Evolutionary conservation across 2,888 invertebrate genomes (phyloP).

Genomic region (Lasioglossum zephyrum): DNA sequence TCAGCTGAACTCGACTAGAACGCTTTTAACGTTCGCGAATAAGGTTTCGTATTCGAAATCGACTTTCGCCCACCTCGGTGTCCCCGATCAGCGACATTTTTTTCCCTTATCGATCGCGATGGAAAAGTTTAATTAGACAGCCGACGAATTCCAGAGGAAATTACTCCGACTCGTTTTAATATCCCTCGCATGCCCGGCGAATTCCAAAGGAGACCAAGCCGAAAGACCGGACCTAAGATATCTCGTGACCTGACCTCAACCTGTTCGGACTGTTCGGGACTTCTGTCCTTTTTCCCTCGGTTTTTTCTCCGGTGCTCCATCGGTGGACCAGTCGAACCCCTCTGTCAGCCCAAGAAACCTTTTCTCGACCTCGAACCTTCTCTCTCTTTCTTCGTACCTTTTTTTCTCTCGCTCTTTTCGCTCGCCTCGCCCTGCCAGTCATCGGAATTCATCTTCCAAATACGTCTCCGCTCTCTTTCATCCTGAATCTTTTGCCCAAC

Average conservation of each 20-base stretch:
- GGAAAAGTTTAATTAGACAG: slow-evolving; percentile 52
- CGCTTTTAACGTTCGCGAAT: neutral
- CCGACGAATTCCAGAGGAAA: slow-evolving; percentile 44
- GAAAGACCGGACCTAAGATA: slow-evolving; percentile 51
- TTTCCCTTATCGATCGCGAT: slow-evolving; percentile 42
- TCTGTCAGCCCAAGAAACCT: slow-evolving; percentile 36
- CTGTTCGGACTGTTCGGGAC: slow-evolving; percentile 55
- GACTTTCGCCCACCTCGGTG: neutral
- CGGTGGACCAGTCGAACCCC: slow-evolving; percentile 29
- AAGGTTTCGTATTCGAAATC: neutral
- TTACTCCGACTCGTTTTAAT: slow-evolving; percentile 55
- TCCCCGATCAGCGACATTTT: neutral
- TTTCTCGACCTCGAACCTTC: slow-evolving; percentile 32
- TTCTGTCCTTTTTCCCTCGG: slow-evolving; percentile 29
- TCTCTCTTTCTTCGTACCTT: neutral
- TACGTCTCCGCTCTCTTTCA: slow-evolving; percentile 45
- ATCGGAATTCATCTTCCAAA: slow-evolving; percentile 51
- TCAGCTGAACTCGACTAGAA: neutral
- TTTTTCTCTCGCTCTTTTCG: neutral
- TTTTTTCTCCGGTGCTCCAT: neutral
- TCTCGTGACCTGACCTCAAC: slow-evolving; percentile 60
- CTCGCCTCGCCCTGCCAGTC: slow-evolving; percentile 18
- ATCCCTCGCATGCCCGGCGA: slow-evolving; percentile 37
- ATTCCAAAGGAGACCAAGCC: slow-evolving; percentile 53
- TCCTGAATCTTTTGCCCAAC: slow-evolving; percentile 11